These are phyloP conservation scores for Calosoma granatense DNA, from an alignment of 1,140 invertebrate genomes.

Conservation along the genomic window DNA sequence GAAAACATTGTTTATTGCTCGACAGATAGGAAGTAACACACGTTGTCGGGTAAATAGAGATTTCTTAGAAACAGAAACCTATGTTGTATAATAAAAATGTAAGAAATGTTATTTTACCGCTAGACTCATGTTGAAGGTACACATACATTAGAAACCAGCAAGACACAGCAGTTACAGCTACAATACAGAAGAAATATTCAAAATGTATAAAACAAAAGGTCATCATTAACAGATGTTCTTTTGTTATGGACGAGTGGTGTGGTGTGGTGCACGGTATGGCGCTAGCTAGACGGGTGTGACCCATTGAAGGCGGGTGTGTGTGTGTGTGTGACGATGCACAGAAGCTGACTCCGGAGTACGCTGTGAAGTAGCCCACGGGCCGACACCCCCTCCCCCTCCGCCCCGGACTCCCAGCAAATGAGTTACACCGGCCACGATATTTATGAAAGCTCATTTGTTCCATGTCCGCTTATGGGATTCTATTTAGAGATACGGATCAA, in stretches of 20 bases:
- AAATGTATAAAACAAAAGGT: neutral
- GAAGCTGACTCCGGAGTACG: neutral
- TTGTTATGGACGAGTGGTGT: neutral
- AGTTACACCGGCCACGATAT: neutral
- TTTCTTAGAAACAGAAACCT: too few species aligned
- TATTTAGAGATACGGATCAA: slow-evolving; percentile 1
- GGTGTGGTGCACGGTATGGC: neutral
- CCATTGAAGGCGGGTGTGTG: neutral
- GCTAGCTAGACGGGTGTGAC: too few species aligned
- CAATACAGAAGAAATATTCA: too few species aligned
- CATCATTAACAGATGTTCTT: neutral
- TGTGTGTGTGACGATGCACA: neutral
- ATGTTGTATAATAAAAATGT: too few species aligned
- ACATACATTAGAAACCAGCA: too few species aligned
- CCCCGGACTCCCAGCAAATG: neutral
- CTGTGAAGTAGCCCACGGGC: neutral
- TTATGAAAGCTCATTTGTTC: slow-evolving; percentile 1
- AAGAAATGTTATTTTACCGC: too few species aligned
- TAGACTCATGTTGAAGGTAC: too few species aligned
- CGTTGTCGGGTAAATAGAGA: too few species aligned
- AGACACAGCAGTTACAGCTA: too few species aligned
- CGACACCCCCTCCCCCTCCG: neutral
- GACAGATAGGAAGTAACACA: too few species aligned
- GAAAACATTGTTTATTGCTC: too few species aligned
- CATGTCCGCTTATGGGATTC: slow-evolving; percentile 7